Evolutionary conservation across 2,113 vertebrate genomes (phyloP).

Genomic region (Dolichallabes microphthalmus): DNA sequence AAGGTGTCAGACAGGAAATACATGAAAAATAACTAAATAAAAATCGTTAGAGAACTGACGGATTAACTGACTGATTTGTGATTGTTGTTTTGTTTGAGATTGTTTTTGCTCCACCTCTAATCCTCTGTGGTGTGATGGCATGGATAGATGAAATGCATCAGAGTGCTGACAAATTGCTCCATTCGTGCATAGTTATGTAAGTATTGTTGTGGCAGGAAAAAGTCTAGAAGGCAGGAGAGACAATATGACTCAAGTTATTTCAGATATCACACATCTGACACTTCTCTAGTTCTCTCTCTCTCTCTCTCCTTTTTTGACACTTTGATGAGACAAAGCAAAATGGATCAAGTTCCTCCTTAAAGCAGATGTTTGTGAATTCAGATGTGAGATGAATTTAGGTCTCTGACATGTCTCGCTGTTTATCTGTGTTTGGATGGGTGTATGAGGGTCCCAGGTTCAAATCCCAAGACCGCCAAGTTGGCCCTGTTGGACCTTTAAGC

Average conservation of each 20-base stretch:
- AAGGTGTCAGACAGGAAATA: neutral
- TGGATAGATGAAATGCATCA: constrained; percentile 42
- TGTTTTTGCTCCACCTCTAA: neutral
- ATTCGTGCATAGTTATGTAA: constrained; percentile 58
- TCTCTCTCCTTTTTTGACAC: constrained; percentile 8
- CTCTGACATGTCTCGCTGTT: constrained; percentile 29
- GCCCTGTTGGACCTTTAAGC: too few relatives aligned
- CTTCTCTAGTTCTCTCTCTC: constrained; percentile 2
- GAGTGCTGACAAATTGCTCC: constrained; percentile 53
- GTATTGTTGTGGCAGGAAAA: constrained; percentile 59
- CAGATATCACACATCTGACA: constrained; percentile 47
- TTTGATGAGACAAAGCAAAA: constrained; percentile 53
- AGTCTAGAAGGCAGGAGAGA: constrained; percentile 54
- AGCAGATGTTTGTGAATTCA: constrained; percentile 47
- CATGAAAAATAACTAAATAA: neutral
- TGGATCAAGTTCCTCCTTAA: constrained; percentile 41
- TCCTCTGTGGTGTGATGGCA: constrained; percentile 13
- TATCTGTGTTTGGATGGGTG: neutral
- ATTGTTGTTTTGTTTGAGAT: too few relatives aligned
- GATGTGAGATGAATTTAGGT: constrained; percentile 44
- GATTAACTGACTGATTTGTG: too few relatives aligned
- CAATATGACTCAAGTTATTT: constrained; percentile 60
- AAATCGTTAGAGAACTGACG: neutral
- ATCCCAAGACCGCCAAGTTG: too few relatives aligned
- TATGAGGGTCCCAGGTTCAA: too few relatives aligned